A percentile compares a stretch with the other conserved stretches of the same genome.
Evolutionary conservation across 2,888 invertebrate species (phyloP).

Genomic region (Pristionchus maxplancki): DNA sequence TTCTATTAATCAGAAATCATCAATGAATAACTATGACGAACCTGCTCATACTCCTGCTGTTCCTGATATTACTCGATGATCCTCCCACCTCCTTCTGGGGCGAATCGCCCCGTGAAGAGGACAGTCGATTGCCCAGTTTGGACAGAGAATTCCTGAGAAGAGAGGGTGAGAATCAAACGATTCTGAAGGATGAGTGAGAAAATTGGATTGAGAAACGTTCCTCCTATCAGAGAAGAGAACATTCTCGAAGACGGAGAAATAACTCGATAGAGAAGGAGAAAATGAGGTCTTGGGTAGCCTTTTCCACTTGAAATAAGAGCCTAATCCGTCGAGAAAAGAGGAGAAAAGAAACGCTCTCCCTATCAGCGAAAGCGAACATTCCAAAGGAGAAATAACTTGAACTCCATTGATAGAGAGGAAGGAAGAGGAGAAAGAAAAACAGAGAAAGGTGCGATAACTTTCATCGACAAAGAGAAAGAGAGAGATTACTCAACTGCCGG

Average conservation of each 20-base stretch:
- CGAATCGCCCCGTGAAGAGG: slow-evolving; percentile 52
- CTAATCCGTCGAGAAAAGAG: not conserved
- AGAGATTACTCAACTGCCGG: slow-evolving; percentile 23
- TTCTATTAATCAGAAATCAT: not conserved
- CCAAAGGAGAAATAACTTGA: not conserved
- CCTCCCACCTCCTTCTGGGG: slow-evolving; percentile 27
- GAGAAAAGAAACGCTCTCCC: not conserved
- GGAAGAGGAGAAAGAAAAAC: slow-evolving; percentile 6
- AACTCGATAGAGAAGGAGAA: slow-evolving; percentile 4
- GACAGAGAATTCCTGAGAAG: slow-evolving; percentile 52
- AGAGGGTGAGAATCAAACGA: not conserved
- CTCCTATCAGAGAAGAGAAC: not conserved
- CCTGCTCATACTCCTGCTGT: slow-evolving; percentile 53
- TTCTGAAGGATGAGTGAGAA: not conserved
- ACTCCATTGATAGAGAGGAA: slow-evolving; percentile 22
- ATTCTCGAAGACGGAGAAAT: not conserved
- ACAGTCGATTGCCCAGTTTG: slow-evolving; percentile 61
- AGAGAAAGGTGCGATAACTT: slow-evolving; percentile 13
- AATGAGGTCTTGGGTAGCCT: slow-evolving; percentile 4
- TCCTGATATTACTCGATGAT: slow-evolving; percentile 41
- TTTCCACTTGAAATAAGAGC: slow-evolving; percentile 4
- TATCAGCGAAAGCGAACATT: not conserved
- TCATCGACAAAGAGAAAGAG: not conserved
- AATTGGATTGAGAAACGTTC: not conserved
- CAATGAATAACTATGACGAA: not conserved